Base-by-base conservation (phyloP, 2,888 invertebrate species). In the Pseudococcus viburni region DNA sequence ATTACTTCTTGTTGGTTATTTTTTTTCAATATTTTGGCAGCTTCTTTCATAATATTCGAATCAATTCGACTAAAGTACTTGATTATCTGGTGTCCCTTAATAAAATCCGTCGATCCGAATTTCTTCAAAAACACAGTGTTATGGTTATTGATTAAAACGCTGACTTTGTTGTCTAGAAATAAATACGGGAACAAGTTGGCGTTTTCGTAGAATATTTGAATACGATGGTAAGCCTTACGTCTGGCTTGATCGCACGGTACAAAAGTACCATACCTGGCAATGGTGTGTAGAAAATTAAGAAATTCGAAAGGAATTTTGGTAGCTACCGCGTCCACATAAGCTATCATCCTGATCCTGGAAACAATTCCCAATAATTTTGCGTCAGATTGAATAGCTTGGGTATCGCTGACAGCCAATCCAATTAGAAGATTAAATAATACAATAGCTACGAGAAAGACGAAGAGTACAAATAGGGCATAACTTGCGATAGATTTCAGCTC, bases 351-450 rank as follows among this genome's bases (percentile, higher is more conserved):
- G 5, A 96, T 94, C 90, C 95, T 93, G 5, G 95, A 94, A 86
- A 96, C 94, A 89, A 95, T 94, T 0, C 95, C 95, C 0, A 96
- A 95, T 3, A 96, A 92, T 91, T 96, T 96, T 0, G 96, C 96
- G 90, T 96, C 94, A 0, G 94, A 94, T 91, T 95, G 94, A 89
- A 97, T 97, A 89, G 93, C 93, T 91, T 93, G 90, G 0, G 96
- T 97, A 90, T 97, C 96, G 90, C 95, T 96, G 0, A 97, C 96
- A 0, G 96, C 97, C 90, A 97, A 92, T 91, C 96, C 96, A 91
- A 96, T 97, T 3, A 97, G 92, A 59, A 97, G 92, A 92, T 97
- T 97, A 91, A 96, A 94, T 84, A 97, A 91, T 55, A 96, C 96
- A 86, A 96, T 96, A 0, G 96, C 95, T 90, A 97, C 94, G 91